Base-by-base conservation (phyloP, 2,797 vertebrate species). In the Phoxinus dragarum region DNA sequence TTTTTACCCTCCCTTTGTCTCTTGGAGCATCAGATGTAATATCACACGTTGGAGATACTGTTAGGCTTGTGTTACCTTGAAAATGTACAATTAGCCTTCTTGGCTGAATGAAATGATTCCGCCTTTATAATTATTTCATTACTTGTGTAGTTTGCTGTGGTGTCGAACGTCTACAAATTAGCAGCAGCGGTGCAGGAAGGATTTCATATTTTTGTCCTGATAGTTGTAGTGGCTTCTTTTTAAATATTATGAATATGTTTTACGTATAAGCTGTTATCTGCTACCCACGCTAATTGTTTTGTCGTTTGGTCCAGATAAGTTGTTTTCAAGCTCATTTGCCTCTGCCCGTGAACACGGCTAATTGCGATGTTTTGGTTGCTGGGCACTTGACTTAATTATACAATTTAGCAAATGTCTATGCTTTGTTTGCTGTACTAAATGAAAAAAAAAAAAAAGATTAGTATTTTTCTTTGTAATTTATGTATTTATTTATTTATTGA, bases 361-460 rank as follows among this genome's bases (percentile, higher is more conserved):
- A 85, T 87, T 82, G 34, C 16, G 0, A 54, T 77, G 34, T 81
- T 84, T 82, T 66, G 36, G 56, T 79, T 71, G 23, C 54, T 79
- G 16, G 31, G 69, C n/a, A 73, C 52, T 82, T 75, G 2, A 31
- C 61, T 61, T 80, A 80, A 81, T 89, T 86, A 23, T 36, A 31
- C 52, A 64, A 80, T 76, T 88, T 86, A 42, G 67, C 68, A 84
- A 82, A 68, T 23, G 38, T 78, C 47, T 78, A 31, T 34, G 69
- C 67, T 84, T 86, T 67, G 64, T 87, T 83, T 84, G 40, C 59
- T 5, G 6, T n/a, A 76, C 54, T 3, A 19, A 83, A 71, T 8
- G 6, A 16, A 71, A 34, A 56, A 71, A 21, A 56, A 71, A 21
- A 56, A 64, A 1, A n/a, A 59, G 36, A 77, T 78, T 49, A n/a